Percentiles rank a stretch among this genome's conserved stretches.
Evolutionary conservation across 1,140 invertebrate genomes (phyloP).

Genomic region (Nylanderia fulva): DNA sequence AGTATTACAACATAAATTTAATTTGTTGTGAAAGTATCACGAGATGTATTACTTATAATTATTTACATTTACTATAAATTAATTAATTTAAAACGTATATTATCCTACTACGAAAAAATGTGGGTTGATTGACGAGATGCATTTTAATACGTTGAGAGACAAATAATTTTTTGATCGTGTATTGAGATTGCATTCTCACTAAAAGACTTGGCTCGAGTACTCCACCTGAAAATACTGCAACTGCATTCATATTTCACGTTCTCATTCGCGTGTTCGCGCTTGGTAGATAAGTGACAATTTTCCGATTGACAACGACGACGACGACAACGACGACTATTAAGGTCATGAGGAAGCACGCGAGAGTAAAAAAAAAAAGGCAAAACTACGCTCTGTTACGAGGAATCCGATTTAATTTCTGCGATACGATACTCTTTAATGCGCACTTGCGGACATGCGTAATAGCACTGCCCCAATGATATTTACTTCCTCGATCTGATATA

Average conservation of each 20-base stretch:
- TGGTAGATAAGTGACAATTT: slow-evolving; percentile 51
- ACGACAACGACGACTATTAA: slow-evolving; percentile 41
- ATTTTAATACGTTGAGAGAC: slow-evolving; percentile 1
- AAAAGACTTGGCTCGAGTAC: slow-evolving; percentile 6
- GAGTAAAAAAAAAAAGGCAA: neutral
- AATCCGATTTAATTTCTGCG: slow-evolving; percentile 31
- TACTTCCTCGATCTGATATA: slow-evolving; percentile 5
- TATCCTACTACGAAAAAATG: neutral
- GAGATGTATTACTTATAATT: neutral
- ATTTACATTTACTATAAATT: neutral
- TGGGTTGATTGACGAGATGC: neutral
- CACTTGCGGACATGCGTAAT: neutral
- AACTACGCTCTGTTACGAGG: neutral
- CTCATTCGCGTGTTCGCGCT: slow-evolving; percentile 24
- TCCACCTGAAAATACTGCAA: slow-evolving; percentile 67
- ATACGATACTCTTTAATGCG: slow-evolving; percentile 3
- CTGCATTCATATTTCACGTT: slow-evolving; percentile 46
- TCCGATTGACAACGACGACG: slow-evolving; percentile 42
- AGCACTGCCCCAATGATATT: neutral
- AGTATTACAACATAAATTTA: no score
- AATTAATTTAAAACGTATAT: slow-evolving; percentile 3
- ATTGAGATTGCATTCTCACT: neutral
- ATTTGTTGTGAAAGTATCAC: no score
- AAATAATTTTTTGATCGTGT: slow-evolving; percentile 23
- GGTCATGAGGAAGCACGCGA: slow-evolving; percentile 12